These are phyloP conservation scores for Zoanthus gigantus DNA, from an alignment of 92 coral and sea anemone species.

Conservation along the genomic window DNA sequence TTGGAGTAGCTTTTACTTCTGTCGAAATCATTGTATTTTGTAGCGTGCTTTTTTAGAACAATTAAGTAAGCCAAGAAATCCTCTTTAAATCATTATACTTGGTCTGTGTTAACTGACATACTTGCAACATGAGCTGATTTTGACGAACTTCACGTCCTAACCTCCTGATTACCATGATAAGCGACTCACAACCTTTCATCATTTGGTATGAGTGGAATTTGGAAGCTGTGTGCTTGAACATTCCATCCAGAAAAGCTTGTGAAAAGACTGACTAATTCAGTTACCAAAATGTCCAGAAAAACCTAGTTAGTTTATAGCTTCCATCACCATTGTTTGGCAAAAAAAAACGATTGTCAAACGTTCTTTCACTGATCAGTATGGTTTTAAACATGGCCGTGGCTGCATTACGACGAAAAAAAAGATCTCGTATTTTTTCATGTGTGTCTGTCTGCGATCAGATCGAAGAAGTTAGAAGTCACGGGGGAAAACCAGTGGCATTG, in stretches of 20 bases:
- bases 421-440: too few relatives aligned
- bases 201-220: too few relatives aligned
- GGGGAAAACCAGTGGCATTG: too few relatives aligned
- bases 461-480: too few relatives aligned
- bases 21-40: neutral
- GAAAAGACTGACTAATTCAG: too few relatives aligned
- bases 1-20: slow-evolving; percentile 5
- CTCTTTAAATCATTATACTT: neutral
- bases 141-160: neutral
- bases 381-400: neutral
- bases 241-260: too few relatives aligned
- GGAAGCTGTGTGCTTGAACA: neutral
- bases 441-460: too few relatives aligned
- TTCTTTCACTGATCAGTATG: neutral
- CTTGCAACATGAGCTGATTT: slow-evolving; percentile 11
- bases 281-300: neutral
- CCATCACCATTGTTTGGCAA: neutral
- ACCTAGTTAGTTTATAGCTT: neutral
- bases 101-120: slow-evolving; percentile 14
- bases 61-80: slow-evolving; percentile 3
- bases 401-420: too few relatives aligned
- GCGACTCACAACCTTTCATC: too few relatives aligned
- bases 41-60: neutral
- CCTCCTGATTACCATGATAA: too few relatives aligned
- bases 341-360: neutral